Evolutionary conservation across 2,797 vertebrate species (phyloP).

Genomic region (Zonotrichia albicollis): DNA sequence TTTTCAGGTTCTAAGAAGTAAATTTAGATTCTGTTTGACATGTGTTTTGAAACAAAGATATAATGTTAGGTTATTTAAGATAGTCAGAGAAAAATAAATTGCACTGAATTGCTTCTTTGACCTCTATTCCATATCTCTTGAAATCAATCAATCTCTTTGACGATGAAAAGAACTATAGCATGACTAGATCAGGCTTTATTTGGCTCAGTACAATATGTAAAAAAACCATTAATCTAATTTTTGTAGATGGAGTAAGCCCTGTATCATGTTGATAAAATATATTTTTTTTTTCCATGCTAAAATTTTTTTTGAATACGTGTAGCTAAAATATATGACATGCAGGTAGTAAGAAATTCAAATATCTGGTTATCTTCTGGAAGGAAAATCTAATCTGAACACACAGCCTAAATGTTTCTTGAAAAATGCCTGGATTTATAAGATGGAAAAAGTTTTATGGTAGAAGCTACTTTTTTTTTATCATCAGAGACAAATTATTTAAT

Average conservation of each 20-base stretch:
- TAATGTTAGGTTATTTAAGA: not conserved
- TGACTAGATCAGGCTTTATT: not conserved
- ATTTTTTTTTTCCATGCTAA: not conserved
- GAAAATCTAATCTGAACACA: not conserved
- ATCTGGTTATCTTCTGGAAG: not conserved
- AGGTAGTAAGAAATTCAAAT: not conserved
- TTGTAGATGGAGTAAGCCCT: not conserved
- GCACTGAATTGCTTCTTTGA: not conserved
- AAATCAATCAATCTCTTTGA: not conserved
- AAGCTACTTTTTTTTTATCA: not conserved
- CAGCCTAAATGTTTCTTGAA: not conserved
- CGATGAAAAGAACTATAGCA: not conserved
- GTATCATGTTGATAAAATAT: not conserved
- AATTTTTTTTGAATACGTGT: rapidly evolving
- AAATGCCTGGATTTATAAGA: not conserved
- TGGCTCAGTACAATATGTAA: not conserved
- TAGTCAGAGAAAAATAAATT: not conserved
- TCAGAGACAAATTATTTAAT: not conserved
- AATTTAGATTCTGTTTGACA: not conserved
- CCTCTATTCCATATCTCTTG: not conserved
- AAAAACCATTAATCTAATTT: not conserved
- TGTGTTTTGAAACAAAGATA: not conserved
- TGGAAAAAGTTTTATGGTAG: not conserved
- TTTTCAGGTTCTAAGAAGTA: not conserved
- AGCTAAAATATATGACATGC: not conserved